These are phyloP conservation scores for Caenorhabditis plicata DNA, from an alignment of 2,888 invertebrate species.

Conservation along the genomic window DNA sequence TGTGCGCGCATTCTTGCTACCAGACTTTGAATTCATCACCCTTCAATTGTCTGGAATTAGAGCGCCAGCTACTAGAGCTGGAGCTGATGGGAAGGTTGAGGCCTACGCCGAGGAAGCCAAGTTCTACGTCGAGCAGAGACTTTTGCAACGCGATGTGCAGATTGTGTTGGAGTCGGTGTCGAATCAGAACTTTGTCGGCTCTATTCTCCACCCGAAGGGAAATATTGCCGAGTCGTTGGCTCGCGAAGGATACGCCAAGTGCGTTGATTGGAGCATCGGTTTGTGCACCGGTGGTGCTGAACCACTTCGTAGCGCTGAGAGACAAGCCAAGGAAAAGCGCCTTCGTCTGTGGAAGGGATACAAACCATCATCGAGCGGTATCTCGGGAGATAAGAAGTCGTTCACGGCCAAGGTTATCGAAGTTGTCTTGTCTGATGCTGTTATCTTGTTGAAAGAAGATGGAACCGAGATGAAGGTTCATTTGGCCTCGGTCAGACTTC, in stretches of 20 bases:
- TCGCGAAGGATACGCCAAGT: conserved; percentile 85
- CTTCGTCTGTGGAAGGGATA: conserved; percentile 89
- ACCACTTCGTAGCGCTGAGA: conserved; percentile 80
- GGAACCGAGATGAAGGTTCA: conserved; percentile 86
- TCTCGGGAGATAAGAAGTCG: conserved; percentile 44
- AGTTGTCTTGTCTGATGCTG: conserved; percentile 88
- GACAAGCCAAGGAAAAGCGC: conserved; percentile 81
- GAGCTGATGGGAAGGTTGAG: conserved; percentile 69
- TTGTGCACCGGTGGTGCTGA: conserved; percentile 81
- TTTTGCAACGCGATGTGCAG: conserved; percentile 87
- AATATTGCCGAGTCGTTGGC: conserved; percentile 91
- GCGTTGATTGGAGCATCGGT: conserved; percentile 89
- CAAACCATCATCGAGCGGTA: conserved; percentile 70
- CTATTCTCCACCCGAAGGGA: conserved; percentile 80
- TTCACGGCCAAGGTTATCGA: conserved; percentile 72
- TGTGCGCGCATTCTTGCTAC: conserved; percentile 84
- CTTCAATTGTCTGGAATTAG: conserved; percentile 89
- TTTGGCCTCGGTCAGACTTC: conserved; percentile 90
- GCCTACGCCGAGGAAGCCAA: conserved; percentile 85
- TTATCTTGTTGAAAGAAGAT: conserved; percentile 80
- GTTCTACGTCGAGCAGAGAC: conserved; percentile 85
- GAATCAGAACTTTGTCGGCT: conserved; percentile 89
- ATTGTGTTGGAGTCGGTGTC: conserved; percentile 85
- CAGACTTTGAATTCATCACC: conserved; percentile 86
- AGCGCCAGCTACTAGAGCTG: conserved; percentile 34